Conservation (phyloP, 2,797 vertebrate genomes). For the Poeciliopsis paucimaculata region DNA sequence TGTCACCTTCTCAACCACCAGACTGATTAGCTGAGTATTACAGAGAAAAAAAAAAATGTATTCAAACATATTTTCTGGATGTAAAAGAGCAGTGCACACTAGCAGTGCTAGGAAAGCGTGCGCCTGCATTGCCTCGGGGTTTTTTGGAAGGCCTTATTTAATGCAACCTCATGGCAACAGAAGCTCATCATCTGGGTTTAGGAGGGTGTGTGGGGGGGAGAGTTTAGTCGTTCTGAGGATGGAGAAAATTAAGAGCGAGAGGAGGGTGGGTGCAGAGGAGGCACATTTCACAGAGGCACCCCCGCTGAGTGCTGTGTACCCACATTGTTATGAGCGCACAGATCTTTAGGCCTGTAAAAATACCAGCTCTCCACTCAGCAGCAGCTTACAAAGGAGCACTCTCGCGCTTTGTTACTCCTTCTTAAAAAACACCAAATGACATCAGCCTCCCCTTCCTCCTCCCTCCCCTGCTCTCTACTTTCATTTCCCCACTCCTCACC, state of each 20-base stretch:
- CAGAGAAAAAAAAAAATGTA: too few species aligned
- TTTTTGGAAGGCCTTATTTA: conserved; percentile 87
- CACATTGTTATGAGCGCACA: conserved; percentile 86
- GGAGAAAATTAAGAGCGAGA: conserved; percentile 87
- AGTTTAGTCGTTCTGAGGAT: conserved; percentile 85
- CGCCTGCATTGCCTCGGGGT: conserved; percentile 72
- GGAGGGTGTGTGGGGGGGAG: conserved; percentile 53
- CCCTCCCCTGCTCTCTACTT: conserved; percentile 15
- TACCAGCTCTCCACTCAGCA: conserved; percentile 83
- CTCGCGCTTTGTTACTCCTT: conserved; percentile 69
- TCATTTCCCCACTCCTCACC: conserved; percentile 16
- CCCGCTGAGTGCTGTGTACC: conserved; percentile 90
- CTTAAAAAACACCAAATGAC: conserved; percentile 68
- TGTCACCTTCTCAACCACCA: conserved; percentile 61
- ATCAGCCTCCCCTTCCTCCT: conserved; percentile 63
- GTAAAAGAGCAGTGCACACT: conserved; percentile 29
- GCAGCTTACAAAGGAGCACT: conserved; percentile 78
- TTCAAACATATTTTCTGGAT: conserved; percentile 80
- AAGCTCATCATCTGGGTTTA: conserved; percentile 73
- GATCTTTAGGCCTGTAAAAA: conserved; percentile 92
- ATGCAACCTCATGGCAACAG: conserved; percentile 89
- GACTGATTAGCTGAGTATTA: conserved; percentile 5
- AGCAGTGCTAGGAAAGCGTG: conserved; percentile 13
- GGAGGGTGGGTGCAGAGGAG: conserved; percentile 77
- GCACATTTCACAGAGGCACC: conserved; percentile 88